These are phyloP conservation scores for Pardalotus punctatus DNA, from an alignment of 2,113 vertebrate genomes.

Conservation along the genomic window DNA sequence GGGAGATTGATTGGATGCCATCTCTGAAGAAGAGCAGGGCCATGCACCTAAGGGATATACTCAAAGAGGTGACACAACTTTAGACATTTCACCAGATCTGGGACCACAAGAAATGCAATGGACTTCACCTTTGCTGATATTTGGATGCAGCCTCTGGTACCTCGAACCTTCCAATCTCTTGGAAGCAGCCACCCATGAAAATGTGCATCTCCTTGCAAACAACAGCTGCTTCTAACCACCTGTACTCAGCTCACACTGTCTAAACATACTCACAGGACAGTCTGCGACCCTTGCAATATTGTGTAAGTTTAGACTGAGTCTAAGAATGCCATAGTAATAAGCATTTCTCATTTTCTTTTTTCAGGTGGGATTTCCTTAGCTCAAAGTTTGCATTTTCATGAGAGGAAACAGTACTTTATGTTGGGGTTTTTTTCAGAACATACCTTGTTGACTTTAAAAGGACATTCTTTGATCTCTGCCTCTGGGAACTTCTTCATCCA, in stretches of 20 bases:
- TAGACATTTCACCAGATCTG: neutral
- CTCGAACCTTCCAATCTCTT: neutral
- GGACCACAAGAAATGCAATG: neutral
- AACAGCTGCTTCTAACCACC: neutral
- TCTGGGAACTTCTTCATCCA: constrained; percentile 84
- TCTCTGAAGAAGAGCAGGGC: neutral
- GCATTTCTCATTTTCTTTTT: neutral
- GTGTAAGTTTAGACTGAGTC: neutral
- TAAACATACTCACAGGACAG: neutral
- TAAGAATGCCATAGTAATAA: neutral
- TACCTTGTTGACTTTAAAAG: constrained; percentile 82
- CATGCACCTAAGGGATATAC: neutral
- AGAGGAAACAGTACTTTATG: neutral
- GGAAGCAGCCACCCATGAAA: neutral
- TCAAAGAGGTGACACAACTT: neutral
- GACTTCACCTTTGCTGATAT: neutral
- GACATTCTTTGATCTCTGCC: constrained; percentile 75
- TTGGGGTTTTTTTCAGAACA: neutral
- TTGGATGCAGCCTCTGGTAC: neutral
- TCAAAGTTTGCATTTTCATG: neutral
- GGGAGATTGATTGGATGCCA: neutral
- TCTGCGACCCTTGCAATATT: neutral
- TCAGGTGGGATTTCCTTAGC: neutral
- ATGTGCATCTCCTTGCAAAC: neutral
- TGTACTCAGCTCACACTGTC: neutral